Evolutionary conservation across 2,113 vertebrate genomes (phyloP).

Genomic region (Sebastes fasciatus): DNA sequence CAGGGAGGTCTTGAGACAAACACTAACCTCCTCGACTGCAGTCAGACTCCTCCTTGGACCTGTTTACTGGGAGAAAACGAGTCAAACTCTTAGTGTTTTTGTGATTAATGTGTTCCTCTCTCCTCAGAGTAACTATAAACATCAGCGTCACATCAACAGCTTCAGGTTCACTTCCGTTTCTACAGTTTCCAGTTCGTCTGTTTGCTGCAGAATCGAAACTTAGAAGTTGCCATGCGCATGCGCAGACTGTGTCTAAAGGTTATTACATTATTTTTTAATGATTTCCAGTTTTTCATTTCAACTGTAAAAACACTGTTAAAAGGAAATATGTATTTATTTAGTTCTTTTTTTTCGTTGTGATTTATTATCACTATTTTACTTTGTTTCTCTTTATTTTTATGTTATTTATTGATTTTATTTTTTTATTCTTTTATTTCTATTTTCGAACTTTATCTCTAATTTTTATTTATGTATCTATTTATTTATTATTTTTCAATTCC

Average conservation of each 20-base stretch:
- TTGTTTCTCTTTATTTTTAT: too few species aligned
- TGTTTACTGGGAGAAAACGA: background rate
- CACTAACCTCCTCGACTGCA: accelerated
- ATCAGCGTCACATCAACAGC: background rate
- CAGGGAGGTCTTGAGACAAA: background rate
- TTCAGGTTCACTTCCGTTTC: conserved; percentile 36
- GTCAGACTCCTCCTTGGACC: background rate
- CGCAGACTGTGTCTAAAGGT: background rate
- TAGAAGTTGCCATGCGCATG: background rate
- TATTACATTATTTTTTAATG: background rate
- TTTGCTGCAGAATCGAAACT: conserved; percentile 60
- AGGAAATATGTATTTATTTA: background rate
- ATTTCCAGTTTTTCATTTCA: background rate
- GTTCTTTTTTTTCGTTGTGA: too few species aligned
- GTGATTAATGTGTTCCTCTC: background rate
- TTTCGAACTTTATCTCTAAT: too few species aligned
- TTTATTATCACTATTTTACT: too few species aligned
- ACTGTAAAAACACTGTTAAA: background rate
- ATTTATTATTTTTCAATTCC: too few species aligned
- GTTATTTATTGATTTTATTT: too few species aligned
- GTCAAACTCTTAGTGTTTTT: background rate
- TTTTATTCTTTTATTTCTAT: too few species aligned
- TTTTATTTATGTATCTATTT: too few species aligned
- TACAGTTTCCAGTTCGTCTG: background rate
- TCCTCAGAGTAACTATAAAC: background rate